phyloP scores from a whole-genome alignment of 2,797 vertebrate genomes.

The Gobio occitaniae region DNA sequence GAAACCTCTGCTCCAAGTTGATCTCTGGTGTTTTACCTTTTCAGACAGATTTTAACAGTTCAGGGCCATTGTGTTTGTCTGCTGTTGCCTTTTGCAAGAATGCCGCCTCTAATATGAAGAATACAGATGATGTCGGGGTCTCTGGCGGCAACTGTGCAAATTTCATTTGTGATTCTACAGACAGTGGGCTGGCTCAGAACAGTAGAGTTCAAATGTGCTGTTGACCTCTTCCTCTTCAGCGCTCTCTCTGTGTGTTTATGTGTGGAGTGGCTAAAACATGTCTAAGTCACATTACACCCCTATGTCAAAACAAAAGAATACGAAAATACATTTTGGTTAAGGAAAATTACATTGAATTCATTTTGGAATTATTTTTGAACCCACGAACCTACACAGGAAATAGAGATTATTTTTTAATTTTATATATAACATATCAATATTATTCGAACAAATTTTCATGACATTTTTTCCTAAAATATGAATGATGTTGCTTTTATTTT shows the following conservation, averaged over 20 bases:
- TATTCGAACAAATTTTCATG: neutral
- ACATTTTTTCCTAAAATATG: neutral
- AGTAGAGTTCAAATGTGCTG: conserved; percentile 20
- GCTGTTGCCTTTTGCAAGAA: conserved; percentile 56
- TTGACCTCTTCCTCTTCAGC: conserved; percentile 32
- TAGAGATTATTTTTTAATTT: neutral
- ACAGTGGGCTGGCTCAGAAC: conserved; percentile 49
- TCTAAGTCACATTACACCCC: neutral
- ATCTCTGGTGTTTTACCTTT: conserved; percentile 27
- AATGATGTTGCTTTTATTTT: neutral
- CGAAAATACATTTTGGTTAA: neutral
- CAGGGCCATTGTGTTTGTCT: conserved; percentile 62
- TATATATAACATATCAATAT: neutral
- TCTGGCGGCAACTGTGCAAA: conserved; percentile 70
- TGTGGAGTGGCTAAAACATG: conserved; percentile 6
- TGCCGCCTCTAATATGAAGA: conserved; percentile 39
- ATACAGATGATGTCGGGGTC: conserved; percentile 57
- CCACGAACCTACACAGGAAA: neutral
- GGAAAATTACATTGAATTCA: neutral
- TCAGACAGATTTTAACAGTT: conserved; percentile 30
- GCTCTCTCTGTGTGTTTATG: neutral
- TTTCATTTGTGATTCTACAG: conserved; percentile 65
- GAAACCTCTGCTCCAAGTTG: conserved; percentile 44
- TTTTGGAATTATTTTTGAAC: neutral
- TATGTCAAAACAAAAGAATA: conserved; percentile 27